A percentile compares a stretch with the other conserved stretches of the same genome.
These are phyloP conservation scores for Harlomillsia oculata DNA, from an alignment of 1,140 invertebrate genomes.

Conservation along the genomic window DNA sequence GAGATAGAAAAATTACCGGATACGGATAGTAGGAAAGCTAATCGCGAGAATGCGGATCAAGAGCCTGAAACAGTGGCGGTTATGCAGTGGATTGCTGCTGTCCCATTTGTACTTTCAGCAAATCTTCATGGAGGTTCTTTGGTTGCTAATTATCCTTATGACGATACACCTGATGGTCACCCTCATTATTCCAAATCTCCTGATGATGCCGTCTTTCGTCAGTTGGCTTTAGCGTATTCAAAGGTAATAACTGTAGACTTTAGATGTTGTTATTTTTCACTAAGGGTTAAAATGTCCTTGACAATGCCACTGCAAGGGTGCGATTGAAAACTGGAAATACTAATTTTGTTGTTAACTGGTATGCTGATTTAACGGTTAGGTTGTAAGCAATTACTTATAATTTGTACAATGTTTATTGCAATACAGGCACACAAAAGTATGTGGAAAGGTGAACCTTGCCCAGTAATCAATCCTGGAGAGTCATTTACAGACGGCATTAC, in stretches of 20 bases:
- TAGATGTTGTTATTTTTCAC: background rate
- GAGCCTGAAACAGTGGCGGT: constrained; percentile 82
- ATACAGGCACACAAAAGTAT: constrained; percentile 65
- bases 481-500: constrained; percentile 73
- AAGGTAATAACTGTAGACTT: constrained; percentile 46
- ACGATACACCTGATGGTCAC: constrained; percentile 51
- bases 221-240: constrained; percentile 72
- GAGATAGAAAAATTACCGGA: constrained; percentile 3
- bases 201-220: constrained; percentile 74
- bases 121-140: constrained; percentile 91
- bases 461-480: constrained; percentile 50
- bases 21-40: constrained; percentile 3
- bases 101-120: constrained; percentile 90
- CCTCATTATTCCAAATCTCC: constrained; percentile 48
- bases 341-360: too few relatives aligned
- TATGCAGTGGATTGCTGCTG: constrained; percentile 76
- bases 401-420: too few relatives aligned
- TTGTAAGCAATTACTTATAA: too few relatives aligned
- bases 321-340: too few relatives aligned
- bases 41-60: constrained; percentile 50
- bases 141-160: constrained; percentile 90
- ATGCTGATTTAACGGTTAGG: too few relatives aligned
- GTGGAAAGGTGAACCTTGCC: constrained; percentile 65
- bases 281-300: too few relatives aligned
- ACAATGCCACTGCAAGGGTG: too few relatives aligned